Evolutionary conservation across 1,140 invertebrate genomes (phyloP).

Genomic region (Stegodyphus mimosarum): DNA sequence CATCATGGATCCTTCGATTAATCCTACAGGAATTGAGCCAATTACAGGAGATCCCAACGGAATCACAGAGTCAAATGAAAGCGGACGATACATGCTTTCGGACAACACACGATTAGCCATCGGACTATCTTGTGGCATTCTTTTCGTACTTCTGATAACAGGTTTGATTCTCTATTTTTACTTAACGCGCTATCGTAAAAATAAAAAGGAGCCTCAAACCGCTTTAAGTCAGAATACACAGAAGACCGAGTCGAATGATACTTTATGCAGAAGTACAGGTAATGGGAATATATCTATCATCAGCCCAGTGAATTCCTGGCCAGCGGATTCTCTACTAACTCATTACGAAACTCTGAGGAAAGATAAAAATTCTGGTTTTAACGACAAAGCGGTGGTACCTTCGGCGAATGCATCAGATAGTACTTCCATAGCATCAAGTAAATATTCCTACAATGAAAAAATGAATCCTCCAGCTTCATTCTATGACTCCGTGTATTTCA

Average conservation of each 20-base stretch:
- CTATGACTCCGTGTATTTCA: conserved; percentile 32
- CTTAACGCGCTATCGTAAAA: background rate
- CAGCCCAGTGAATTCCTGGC: conserved; percentile 62
- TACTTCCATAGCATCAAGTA: conserved; percentile 28
- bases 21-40: background rate
- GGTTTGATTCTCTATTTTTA: conserved; percentile 14
- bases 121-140: background rate
- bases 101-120: background rate
- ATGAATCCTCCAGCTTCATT: conserved; percentile 1
- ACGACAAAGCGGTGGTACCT: too few relatives aligned
- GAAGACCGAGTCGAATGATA: conserved; percentile 31
- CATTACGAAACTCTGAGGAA: conserved; percentile 56
- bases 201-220: background rate
- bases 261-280: conserved; percentile 4
- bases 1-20: background rate
- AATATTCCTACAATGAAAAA: conserved; percentile 18
- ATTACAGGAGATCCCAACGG: background rate
- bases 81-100: background rate
- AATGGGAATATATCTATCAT: conserved; percentile 44
- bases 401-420: conserved; percentile 17
- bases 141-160: conserved; percentile 10
- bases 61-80: background rate
- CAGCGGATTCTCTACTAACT: conserved; percentile 59
- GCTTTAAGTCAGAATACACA: background rate
- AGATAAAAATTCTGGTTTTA: conserved; percentile 6